Evolutionary conservation across 2,888 invertebrate genomes (phyloP), one percentile per base, ranked within the genome.

Genomic region (Aromia moschata): DNA sequence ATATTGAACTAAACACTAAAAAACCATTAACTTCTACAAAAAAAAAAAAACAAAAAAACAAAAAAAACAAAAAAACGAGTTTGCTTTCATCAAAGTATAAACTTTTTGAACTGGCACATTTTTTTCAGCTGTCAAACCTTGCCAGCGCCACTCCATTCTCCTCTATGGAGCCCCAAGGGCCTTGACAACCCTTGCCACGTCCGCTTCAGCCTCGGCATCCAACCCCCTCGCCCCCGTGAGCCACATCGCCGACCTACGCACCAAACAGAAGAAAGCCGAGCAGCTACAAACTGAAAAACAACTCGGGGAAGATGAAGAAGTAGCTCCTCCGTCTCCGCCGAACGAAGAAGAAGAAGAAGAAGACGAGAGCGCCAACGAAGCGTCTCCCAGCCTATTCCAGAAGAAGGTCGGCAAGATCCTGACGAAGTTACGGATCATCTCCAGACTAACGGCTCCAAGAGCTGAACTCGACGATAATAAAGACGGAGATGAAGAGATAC

Each of bases 331-430:
- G 12, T 49, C 9, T 41, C 57, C 7, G 49, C 5, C 20, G 9
- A n/a, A n/a, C n/a, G n/a, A n/a, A n/a, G n/a, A n/a, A n/a, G n/a
- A n/a, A n/a, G 25, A 56, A 5, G 59, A 58, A 7, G 43, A 15
- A 11, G 43, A 43, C 14, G 55, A 46, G 17, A n/a, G n/a, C n/a
- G 67, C 49, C 36, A 67, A 69, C 31, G 70, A 69, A 44, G 67
- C 64, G 0, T 52, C 66, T 4, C 69, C 71, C 0, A 65, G 53
- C 37, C 45, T 70, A 5, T 12, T 72, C 4, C 68, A 66, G 41
- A 69, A 67, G 45, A 71, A 71, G 52, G 56, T 73, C 38, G 61
- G 58, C 47, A 72, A 70, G 56, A 56, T 73, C 12, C 12, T 73
- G 14, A 55, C 45, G 10, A 73, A 73, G 52, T 40, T 72, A 7